Evolutionary conservation across 2,797 vertebrate genomes (phyloP), one percentile per base, ranked within the genome.

Genomic region (Scleropages formosus): DNA sequence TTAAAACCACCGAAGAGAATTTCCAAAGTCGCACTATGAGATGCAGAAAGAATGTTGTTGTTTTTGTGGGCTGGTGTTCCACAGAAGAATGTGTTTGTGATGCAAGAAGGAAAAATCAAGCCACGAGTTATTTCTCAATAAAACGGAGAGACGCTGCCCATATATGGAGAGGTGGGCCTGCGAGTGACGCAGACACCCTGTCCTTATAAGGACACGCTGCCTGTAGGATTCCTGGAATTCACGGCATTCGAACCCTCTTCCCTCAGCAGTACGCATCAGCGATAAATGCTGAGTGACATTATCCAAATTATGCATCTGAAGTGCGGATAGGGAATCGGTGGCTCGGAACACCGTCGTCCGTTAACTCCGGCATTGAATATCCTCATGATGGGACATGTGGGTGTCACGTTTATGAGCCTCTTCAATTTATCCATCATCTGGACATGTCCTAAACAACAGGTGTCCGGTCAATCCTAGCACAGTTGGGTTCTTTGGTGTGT

Each of bases 161-260:
- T 92, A 88, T 93, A 88, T 88, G 91, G 92, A 78, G 78, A 49
- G 74, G 46, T 47, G 67, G 72, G 75, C 83, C 84, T 74, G 67
- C 59, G 24, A 9, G n/a, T 15, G 86, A 87, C 81, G 59, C 80
- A 81, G 66, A 70, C n/a, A 81, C 71, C 31, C 72, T 78, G 82
- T 83, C 91, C 90, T 89, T 90, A 78, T 88, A 90, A 81, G 91
- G 92, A n/a, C 64, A 81, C 83, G 85, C 72, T 62, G 53, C 75
- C 24, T 75, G 60, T 75, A 20, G 39, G 24, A 47, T 39, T 8
- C 61, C 22, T 60, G 56, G 12, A 7, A 53, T 62, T 56, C 20
- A 16, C 63, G 68, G 47, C 73, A 66, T 69, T 39, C 72, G 46
- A 61, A 65, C 58, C 66, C 51, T 62, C 58, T 18, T 15, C 27